phyloP scores from a whole-genome alignment of 2,888 invertebrate species.

The Rhyacophila evoluta region DNA sequence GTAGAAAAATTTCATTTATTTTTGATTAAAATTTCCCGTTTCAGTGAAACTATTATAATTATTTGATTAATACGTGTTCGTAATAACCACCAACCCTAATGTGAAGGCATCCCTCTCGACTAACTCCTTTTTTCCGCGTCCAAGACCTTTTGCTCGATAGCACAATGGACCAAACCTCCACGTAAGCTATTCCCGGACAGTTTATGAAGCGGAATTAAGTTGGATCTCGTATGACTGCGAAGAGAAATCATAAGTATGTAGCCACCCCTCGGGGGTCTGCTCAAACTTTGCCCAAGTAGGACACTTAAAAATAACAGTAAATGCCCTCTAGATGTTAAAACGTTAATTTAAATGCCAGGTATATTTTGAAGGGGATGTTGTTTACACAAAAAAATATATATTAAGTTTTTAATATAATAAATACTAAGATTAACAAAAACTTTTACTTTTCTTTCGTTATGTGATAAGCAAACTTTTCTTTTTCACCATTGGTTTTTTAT shows the following conservation, averaged over 20 bases:
- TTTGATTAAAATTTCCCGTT: too few relatives aligned
- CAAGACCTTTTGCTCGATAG: constrained; percentile 17
- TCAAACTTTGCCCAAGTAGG: constrained; percentile 9
- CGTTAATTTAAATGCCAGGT: too few relatives aligned
- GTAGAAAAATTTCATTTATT: too few relatives aligned
- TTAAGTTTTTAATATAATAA: too few relatives aligned
- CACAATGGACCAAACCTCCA: constrained; percentile 25
- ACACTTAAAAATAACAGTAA: background rate
- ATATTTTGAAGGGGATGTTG: too few relatives aligned
- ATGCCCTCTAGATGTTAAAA: background rate
- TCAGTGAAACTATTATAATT: too few relatives aligned
- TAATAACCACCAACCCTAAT: background rate
- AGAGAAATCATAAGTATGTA: constrained; percentile 26
- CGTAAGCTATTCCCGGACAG: constrained; percentile 28
- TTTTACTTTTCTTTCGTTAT: too few relatives aligned
- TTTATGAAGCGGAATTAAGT: constrained; percentile 45
- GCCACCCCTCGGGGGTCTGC: background rate
- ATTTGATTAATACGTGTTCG: too few relatives aligned
- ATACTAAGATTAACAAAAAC: too few relatives aligned
- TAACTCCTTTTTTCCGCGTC: background rate
- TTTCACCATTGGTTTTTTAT: too few relatives aligned
- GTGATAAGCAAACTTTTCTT: too few relatives aligned
- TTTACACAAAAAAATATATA: too few relatives aligned
- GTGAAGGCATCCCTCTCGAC: background rate
- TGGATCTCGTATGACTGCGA: constrained; percentile 31